Conservation (phyloP, 2,113 vertebrate genomes). For the Anguilla japonica region DNA sequence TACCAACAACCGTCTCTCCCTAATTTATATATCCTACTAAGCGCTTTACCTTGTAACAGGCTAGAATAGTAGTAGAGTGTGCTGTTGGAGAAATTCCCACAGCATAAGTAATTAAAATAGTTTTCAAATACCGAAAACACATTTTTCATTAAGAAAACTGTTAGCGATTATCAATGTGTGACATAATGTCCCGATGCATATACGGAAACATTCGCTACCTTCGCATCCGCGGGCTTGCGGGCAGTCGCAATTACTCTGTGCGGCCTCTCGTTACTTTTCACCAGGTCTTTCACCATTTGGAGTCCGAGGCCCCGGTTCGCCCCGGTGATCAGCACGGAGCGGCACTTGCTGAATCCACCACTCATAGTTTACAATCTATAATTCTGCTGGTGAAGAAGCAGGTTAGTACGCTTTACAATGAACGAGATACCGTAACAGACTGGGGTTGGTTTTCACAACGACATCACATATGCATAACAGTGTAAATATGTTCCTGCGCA, state of each 20-base stretch:
- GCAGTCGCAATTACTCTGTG: conserved; percentile 47
- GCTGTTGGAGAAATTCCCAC: no score
- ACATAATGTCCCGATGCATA: not conserved
- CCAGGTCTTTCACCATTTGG: conserved; percentile 45
- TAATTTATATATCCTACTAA: no score
- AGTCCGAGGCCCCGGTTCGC: conserved; percentile 47
- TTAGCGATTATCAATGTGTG: no score
- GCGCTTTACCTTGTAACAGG: not conserved
- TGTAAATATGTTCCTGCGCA: not conserved
- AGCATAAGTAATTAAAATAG: not conserved
- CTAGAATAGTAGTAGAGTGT: not conserved
- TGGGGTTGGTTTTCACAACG: not conserved
- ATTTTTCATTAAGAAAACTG: no score
- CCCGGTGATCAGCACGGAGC: conserved; percentile 50
- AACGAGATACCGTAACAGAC: not conserved
- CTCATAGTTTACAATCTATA: conserved; percentile 17
- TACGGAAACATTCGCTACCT: conserved; percentile 22
- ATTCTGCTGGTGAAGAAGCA: no score
- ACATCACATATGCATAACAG: not conserved
- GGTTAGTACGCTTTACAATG: not conserved
- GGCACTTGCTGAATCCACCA: conserved; percentile 26
- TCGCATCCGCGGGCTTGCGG: conserved; percentile 35
- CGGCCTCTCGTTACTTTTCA: conserved; percentile 33
- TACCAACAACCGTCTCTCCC: no score
- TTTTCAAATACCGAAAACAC: not conserved